Conservation (phyloP, 2,113 vertebrate species). For the Ceyx margarethae region DNA sequence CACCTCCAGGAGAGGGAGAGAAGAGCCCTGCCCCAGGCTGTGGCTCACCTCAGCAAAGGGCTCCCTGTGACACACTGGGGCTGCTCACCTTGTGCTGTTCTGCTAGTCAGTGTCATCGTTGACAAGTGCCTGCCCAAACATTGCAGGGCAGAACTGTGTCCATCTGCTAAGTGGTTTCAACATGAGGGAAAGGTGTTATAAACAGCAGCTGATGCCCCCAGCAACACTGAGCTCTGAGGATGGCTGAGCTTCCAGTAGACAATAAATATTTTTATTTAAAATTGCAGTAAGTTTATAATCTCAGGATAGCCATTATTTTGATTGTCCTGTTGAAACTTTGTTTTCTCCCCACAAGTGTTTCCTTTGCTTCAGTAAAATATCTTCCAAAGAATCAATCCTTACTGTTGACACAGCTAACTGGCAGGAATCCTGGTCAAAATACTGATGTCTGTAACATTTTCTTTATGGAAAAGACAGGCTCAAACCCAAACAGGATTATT, state of each 20-base stretch:
- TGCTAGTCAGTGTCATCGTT: fast-evolving
- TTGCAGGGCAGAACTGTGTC: not conserved
- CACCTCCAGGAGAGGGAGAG: fast-evolving
- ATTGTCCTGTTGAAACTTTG: not conserved
- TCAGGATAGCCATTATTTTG: not conserved
- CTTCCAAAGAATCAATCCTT: not conserved
- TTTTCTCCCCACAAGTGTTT: not conserved
- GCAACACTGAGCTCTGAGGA: not conserved
- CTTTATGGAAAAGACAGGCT: not conserved
- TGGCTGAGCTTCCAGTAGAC: not conserved
- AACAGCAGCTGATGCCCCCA: not conserved
- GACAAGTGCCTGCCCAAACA: not conserved
- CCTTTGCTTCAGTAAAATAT: not conserved
- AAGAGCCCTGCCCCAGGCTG: too few relatives aligned
- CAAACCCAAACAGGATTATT: not conserved
- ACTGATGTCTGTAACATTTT: not conserved
- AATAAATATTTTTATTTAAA: not conserved
- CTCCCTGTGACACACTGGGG: fast-evolving
- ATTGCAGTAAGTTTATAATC: not conserved
- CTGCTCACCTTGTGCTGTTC: fast-evolving
- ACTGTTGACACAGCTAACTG: not conserved
- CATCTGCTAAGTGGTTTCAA: fast-evolving
- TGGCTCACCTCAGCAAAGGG: fast-evolving
- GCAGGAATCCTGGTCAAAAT: not conserved
- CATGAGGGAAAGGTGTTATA: fast-evolving